These are phyloP conservation scores for Phacellophora camtschatica DNA, from an alignment of 30 jellyfish, hydroid and myxozoan genomes.

Conservation along the genomic window DNA sequence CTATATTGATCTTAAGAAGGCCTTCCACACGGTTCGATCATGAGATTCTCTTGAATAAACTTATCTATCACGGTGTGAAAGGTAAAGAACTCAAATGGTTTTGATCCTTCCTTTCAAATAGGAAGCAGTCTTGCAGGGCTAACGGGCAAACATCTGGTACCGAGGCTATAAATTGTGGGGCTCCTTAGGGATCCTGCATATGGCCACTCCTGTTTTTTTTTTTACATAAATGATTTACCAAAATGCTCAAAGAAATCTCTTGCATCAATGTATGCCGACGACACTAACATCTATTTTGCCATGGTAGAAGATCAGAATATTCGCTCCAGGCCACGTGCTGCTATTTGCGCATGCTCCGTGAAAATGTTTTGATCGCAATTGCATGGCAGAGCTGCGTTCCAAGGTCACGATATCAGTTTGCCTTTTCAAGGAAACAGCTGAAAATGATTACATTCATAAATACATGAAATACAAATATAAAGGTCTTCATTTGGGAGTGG, in stretches of 20 bases:
- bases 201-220: slow-evolving; percentile 26
- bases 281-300: slow-evolving; percentile 41
- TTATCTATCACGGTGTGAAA: slow-evolving; percentile 44
- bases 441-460: no score
- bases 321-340: no score
- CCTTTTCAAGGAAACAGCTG: no score
- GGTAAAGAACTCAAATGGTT: slow-evolving; percentile 35
- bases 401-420: no score
- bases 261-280: slow-evolving; percentile 40
- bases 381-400: no score
- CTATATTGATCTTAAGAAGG: slow-evolving; percentile 49
- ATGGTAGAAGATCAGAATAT: no score
- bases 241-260: slow-evolving; percentile 42
- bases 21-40: slow-evolving; percentile 52
- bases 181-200: slow-evolving; percentile 44
- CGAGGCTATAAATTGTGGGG: slow-evolving; percentile 24
- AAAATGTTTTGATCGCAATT: no score
- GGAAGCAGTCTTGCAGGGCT: slow-evolving; percentile 26
- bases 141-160: slow-evolving; percentile 41
- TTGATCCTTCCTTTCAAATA: slow-evolving; percentile 28
- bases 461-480: no score
- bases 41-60: no score
- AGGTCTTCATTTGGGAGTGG: no score
- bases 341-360: no score
- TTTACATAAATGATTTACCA: slow-evolving; percentile 44